Percentiles rank a stretch among this genome's conserved stretches.
These are phyloP conservation scores for Spea multiplicata DNA, from an alignment of 2,113 vertebrate species.

Conservation along the genomic window DNA sequence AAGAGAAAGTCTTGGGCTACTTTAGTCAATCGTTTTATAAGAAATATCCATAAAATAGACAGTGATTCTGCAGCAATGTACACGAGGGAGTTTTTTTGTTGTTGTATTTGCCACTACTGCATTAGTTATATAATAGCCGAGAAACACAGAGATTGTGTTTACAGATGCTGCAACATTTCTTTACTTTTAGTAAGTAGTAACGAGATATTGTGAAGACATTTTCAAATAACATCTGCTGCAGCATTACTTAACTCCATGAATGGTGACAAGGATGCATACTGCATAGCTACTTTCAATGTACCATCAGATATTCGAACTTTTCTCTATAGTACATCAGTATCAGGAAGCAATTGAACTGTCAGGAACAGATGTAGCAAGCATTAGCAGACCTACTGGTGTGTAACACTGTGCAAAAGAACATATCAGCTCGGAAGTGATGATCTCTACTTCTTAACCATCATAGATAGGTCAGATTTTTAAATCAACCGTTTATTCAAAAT, in stretches of 20 bases:
- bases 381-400: slow-evolving; percentile 21
- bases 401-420: slow-evolving; percentile 29
- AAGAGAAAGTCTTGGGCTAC: background rate
- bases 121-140: background rate
- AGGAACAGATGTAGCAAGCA: slow-evolving; percentile 23
- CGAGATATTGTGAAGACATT: too few relatives aligned
- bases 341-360: slow-evolving; percentile 37
- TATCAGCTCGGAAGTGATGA: slow-evolving; percentile 6
- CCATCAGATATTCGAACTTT: slow-evolving; percentile 31
- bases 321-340: slow-evolving; percentile 22
- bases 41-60: background rate
- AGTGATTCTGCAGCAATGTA: background rate
- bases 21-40: background rate
- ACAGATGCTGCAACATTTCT: too few relatives aligned
- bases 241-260: too few relatives aligned
- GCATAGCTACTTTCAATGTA: slow-evolving; percentile 14
- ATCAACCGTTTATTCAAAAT: background rate
- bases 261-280: background rate
- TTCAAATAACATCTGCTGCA: too few relatives aligned
- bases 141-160: background rate
- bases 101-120: too few relatives aligned
- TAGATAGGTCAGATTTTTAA: slow-evolving; percentile 3
- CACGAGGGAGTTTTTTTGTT: background rate
- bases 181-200: too few relatives aligned
- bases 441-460: slow-evolving; percentile 16